Evolutionary conservation across 2,888 invertebrate genomes (phyloP).

Genomic region (Emmelina monodactyla): DNA sequence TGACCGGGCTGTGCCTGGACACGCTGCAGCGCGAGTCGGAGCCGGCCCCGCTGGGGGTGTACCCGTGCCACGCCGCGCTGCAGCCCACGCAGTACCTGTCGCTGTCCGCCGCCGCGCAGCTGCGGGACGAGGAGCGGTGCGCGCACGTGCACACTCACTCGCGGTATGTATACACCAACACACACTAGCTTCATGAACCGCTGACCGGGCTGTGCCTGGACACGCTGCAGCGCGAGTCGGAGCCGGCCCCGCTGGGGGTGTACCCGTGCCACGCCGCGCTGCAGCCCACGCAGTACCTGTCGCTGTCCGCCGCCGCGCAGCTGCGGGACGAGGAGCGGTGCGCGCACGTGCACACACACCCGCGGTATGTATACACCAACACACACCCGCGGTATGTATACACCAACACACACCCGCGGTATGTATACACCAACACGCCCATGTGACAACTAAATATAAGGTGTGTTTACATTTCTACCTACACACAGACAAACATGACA

Average conservation of each 20-base stretch:
- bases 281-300: slow-evolving; percentile 77
- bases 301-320: slow-evolving; percentile 73
- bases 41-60: slow-evolving; percentile 73
- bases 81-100: slow-evolving; percentile 66
- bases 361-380: too few relatives aligned
- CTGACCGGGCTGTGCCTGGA: slow-evolving; percentile 74
- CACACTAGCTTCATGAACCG: too few relatives aligned
- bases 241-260: slow-evolving; percentile 71
- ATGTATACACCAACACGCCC: too few relatives aligned
- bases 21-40: slow-evolving; percentile 70
- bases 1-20: slow-evolving; percentile 77
- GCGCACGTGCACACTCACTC: slow-evolving; percentile 37
- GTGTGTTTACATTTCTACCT: too few relatives aligned
- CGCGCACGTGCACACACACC: slow-evolving; percentile 67
- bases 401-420: too few relatives aligned
- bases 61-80: slow-evolving; percentile 73
- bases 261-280: slow-evolving; percentile 76
- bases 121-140: slow-evolving; percentile 81
- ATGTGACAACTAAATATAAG: too few relatives aligned
- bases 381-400: too few relatives aligned
- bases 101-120: slow-evolving; percentile 72
- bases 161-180: too few relatives aligned
- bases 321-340: slow-evolving; percentile 81
- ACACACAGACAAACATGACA: too few relatives aligned
- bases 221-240: slow-evolving; percentile 71